phyloP scores from a whole-genome alignment of 2,113 vertebrate genomes.

The Oenanthe melanoleuca region DNA sequence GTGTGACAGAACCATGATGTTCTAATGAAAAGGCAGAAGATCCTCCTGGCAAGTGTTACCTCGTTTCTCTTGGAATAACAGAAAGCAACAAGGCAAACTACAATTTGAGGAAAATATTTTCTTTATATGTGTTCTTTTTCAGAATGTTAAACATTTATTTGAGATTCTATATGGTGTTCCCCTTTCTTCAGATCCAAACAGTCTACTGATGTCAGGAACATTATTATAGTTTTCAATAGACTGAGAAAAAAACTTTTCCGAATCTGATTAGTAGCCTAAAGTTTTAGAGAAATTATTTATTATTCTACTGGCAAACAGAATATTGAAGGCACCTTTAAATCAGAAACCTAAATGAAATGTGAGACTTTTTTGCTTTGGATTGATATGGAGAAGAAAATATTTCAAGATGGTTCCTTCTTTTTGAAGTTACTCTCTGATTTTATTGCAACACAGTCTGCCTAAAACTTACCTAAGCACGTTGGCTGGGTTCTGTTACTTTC shows the following conservation, averaged over 20 bases:
- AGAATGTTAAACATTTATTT: neutral
- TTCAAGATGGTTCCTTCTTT: neutral
- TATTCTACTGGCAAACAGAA: neutral
- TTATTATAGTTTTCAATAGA: neutral
- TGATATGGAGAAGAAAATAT: neutral
- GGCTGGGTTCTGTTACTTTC: neutral
- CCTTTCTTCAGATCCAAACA: neutral
- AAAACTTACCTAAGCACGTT: neutral
- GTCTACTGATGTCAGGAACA: neutral
- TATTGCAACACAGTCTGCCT: neutral
- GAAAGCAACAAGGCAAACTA: neutral
- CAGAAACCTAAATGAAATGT: neutral
- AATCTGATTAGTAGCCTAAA: neutral
- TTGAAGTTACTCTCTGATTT: neutral
- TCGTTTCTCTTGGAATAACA: neutral
- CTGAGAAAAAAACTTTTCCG: neutral
- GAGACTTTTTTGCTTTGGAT: neutral
- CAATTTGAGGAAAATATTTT: neutral
- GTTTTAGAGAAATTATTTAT: neutral
- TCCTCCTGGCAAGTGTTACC: neutral
- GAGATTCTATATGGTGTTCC: rapidly evolving
- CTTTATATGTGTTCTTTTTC: neutral
- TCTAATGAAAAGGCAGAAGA: neutral
- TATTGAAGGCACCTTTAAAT: neutral
- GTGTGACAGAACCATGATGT: neutral